Evolutionary conservation across 1,140 invertebrate species (phyloP), one percentile per base, ranked within the genome.

Genomic region (Meloidogyne chitwoodi): DNA sequence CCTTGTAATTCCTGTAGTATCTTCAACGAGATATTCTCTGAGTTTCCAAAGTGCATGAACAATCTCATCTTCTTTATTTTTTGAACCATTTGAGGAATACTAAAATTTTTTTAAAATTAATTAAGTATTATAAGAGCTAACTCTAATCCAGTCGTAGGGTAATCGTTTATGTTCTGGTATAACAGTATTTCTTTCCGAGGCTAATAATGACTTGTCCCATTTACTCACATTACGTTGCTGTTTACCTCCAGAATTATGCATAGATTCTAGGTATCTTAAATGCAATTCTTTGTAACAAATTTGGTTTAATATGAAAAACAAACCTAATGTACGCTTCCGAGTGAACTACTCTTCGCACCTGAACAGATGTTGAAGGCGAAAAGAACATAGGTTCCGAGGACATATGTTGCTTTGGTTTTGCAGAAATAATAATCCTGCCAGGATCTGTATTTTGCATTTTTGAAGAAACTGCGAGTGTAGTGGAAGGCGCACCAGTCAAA

Each of bases 251-350:
- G 24, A 31, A 44, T 38, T 70, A 29, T 63, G 29, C 71, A 74
- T 63, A 14, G 71, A 74, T 10, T 74, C 71, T 19, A 74, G 38
- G 65, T 74, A 74, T n/a, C 71, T 74, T 27, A 38, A 70, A 22
- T 4, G 1, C n/a, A n/a, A n/a, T n/a, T n/a, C n/a, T n/a, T n/a
- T n/a, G n/a, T n/a, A n/a, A n/a, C n/a, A n/a, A n/a, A n/a, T n/a
- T 27, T 14, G n/a, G n/a, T n/a, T n/a, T n/a, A n/a, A n/a, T n/a
- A 16, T n/a, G n/a, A 1, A 56, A 8, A 44, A 34, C 16, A 10
- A 44, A 74, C 71, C 71, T 74, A 16, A 74, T 41, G 10, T 74
- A 74, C 19, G 71, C 31, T 34, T 74, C 71, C 6, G 71, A 74
- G 70, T 74, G 71, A 5, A 74, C 38, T 12, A 68, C 71, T 16